phyloP scores from a whole-genome alignment of 53 echinoderm and acorn worm species.

The Zoroaster sp. region DNA sequence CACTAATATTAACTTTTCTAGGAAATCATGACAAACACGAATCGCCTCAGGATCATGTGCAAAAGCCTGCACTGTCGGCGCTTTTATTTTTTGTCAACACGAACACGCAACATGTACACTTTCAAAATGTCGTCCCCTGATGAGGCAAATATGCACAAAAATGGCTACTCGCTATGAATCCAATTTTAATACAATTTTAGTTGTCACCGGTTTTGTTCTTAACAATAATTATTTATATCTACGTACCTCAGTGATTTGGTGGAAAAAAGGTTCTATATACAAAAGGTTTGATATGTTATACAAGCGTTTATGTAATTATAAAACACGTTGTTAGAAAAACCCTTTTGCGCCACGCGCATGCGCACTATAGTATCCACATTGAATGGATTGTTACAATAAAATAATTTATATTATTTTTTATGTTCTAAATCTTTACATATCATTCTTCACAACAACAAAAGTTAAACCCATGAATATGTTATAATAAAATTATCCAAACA shows the following conservation, averaged over 20 bases:
- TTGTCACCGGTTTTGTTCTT: constrained; percentile 26
- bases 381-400: not conserved
- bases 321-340: constrained; percentile 37
- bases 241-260: constrained; percentile 48
- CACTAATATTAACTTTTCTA: not conserved
- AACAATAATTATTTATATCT: constrained; percentile 50
- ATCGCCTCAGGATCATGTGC: not conserved
- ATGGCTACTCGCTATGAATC: constrained; percentile 33
- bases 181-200: constrained; percentile 27
- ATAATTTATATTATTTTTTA: constrained; percentile 6
- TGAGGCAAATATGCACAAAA: constrained; percentile 51
- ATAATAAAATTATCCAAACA: not conserved
- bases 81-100: constrained; percentile 32
- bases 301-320: constrained; percentile 29
- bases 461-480: not conserved
- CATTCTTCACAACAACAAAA: not conserved
- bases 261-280: constrained; percentile 42
- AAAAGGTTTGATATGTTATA: constrained; percentile 9
- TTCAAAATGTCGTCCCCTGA: not conserved
- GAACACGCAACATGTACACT: constrained; percentile 49
- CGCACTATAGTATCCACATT: constrained; percentile 24
- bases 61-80: constrained; percentile 38
- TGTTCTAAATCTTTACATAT: not conserved
- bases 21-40: not conserved
- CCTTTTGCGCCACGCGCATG: constrained; percentile 39